These are phyloP conservation scores for Gallinago undulata DNA, from an alignment of 2,113 vertebrate genomes.

Conservation along the genomic window DNA sequence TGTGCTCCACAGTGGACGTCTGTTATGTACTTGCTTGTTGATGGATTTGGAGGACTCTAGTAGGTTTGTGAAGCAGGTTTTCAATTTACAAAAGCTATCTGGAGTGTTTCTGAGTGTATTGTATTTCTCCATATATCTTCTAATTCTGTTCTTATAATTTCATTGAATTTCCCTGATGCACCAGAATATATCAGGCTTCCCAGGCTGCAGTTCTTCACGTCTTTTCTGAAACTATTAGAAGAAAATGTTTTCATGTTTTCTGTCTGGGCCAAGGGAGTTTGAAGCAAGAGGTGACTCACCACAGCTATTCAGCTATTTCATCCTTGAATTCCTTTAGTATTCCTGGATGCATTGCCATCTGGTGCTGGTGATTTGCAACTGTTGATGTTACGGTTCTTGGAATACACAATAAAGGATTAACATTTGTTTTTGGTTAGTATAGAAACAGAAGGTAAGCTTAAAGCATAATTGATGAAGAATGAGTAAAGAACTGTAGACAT, in stretches of 20 bases:
- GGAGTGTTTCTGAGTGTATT: background rate
- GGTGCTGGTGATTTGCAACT: background rate
- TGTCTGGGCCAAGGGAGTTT: background rate
- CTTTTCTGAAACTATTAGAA: background rate
- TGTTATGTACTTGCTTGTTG: background rate
- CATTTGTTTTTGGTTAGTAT: background rate
- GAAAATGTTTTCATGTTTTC: background rate
- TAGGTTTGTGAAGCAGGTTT: background rate
- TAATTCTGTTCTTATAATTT: background rate
- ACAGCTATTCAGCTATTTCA: background rate
- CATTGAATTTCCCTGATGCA: background rate
- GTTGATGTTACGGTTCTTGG: background rate
- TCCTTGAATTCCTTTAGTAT: background rate
- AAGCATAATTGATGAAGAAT: background rate
- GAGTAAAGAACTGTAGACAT: background rate
- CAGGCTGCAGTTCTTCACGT: background rate
- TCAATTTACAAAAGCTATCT: background rate
- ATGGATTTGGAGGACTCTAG: background rate
- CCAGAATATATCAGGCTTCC: background rate
- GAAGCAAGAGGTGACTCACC: background rate
- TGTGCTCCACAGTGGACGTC: background rate
- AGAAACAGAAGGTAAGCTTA: background rate
- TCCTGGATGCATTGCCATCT: conserved; percentile 2
- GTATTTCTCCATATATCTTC: background rate
- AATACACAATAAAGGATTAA: background rate